These are phyloP conservation scores for Philereme vetulata DNA, from an alignment of 2,888 invertebrate species.

Conservation along the genomic window DNA sequence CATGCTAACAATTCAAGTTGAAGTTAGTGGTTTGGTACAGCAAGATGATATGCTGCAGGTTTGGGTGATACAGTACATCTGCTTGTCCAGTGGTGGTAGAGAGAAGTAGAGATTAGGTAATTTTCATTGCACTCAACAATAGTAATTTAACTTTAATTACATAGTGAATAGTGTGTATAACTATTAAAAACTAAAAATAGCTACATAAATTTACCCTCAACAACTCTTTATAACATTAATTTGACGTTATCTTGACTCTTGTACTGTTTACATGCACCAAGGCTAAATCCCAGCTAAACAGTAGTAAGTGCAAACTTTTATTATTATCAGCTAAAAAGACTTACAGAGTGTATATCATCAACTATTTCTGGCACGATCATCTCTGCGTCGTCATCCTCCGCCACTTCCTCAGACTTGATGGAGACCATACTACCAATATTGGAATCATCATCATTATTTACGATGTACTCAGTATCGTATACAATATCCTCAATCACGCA, in stretches of 20 bases:
- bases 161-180: too few species aligned
- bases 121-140: too few species aligned
- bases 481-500: constrained; percentile 52
- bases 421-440: constrained; percentile 72
- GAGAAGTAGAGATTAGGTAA: too few species aligned
- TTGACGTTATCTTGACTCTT: constrained; percentile 1
- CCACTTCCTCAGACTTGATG: constrained; percentile 59
- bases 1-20: too few species aligned
- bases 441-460: constrained; percentile 63
- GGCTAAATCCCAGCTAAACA: not conserved
- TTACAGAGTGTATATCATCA: constrained; percentile 43
- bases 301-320: not conserved
- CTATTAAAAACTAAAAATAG: not conserved
- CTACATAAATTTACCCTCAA: not conserved
- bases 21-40: too few species aligned
- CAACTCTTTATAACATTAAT: not conserved
- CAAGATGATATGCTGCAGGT: too few species aligned
- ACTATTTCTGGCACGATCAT: constrained; percentile 55
- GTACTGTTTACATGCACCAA: constrained; percentile 3
- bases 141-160: too few species aligned
- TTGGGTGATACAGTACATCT: too few species aligned
- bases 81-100: too few species aligned
- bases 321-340: constrained; percentile 20
- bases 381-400: constrained; percentile 50
- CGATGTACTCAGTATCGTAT: constrained; percentile 54